Evolutionary conservation across 2,113 vertebrate species (phyloP).

Genomic region (Baryphthengus martii): DNA sequence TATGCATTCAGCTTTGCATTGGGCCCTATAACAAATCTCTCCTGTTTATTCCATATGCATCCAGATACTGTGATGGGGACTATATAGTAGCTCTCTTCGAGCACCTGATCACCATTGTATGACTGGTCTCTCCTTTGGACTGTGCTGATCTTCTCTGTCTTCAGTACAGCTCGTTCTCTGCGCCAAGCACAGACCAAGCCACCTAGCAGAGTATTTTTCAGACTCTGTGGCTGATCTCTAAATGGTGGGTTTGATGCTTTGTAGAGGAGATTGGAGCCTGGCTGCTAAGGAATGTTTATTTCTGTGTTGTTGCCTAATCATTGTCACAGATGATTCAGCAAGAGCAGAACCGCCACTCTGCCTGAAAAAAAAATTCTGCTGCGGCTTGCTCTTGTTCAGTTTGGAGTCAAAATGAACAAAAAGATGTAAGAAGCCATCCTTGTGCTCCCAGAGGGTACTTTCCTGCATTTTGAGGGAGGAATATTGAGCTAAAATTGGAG

Average conservation of each 20-base stretch:
- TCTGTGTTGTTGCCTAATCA: constrained; percentile 54
- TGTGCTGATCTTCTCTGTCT: neutral
- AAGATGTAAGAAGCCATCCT: neutral
- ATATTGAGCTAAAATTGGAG: neutral
- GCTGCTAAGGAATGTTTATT: constrained; percentile 54
- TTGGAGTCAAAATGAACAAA: constrained; percentile 1
- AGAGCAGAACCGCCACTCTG: constrained; percentile 17
- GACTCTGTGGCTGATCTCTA: neutral
- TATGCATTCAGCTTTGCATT: neutral
- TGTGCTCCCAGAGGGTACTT: neutral
- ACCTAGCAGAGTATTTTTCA: neutral
- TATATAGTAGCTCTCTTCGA: neutral
- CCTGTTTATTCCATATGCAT: neutral
- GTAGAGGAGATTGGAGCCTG: neutral
- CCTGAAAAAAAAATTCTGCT: constrained; percentile 1
- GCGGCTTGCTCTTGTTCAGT: neutral
- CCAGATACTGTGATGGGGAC: neutral
- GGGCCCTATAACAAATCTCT: neutral
- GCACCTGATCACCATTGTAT: neutral
- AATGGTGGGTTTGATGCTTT: neutral
- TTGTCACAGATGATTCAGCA: constrained; percentile 64
- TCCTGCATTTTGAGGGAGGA: neutral
- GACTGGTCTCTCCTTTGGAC: neutral
- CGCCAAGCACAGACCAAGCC: neutral
- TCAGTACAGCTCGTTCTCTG: neutral